A percentile compares a stretch with the other conserved stretches of the same genome.
phyloP scores from a whole-genome alignment of 2,797 vertebrate species.

The Argyrosomus regius region DNA sequence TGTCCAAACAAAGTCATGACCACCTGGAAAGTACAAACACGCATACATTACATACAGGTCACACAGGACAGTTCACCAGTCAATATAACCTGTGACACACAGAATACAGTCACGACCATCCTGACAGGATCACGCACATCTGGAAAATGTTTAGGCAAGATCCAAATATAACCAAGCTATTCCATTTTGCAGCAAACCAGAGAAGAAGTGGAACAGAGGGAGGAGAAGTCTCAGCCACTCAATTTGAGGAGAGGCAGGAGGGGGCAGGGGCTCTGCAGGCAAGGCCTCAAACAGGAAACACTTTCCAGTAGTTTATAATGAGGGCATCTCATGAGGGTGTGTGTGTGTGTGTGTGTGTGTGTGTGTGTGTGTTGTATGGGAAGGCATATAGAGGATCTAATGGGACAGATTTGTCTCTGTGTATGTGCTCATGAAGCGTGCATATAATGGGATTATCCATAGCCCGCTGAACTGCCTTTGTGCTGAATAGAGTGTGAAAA shows the following conservation, averaged over 20 bases:
- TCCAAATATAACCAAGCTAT: conserved; percentile 44
- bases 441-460: conserved; percentile 79
- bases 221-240: conserved; percentile 17
- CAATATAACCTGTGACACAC: conserved; percentile 28
- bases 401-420: conserved; percentile 58
- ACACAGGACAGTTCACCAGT: conserved; percentile 26
- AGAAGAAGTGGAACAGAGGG: background rate
- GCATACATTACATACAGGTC: conserved; percentile 7
- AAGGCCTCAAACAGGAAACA: conserved; percentile 49
- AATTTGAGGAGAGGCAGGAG: background rate
- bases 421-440: conserved; percentile 42
- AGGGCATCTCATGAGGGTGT: conserved; percentile 27
- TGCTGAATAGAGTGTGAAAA: conserved; percentile 70
- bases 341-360: conserved; percentile 11
- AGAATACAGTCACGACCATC: conserved; percentile 11
- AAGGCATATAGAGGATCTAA: conserved; percentile 34
- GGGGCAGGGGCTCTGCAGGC: background rate
- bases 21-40: conserved; percentile 29
- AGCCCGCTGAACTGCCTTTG: conserved; percentile 66
- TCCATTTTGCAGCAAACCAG: conserved; percentile 7
- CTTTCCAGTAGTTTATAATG: conserved; percentile 43
- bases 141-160: conserved; percentile 35
- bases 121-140: conserved; percentile 1
- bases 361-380: conserved; percentile 6
- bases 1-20: conserved; percentile 41